A percentile compares a stretch with the other conserved stretches of the same genome.
phyloP scores from a whole-genome alignment of 2,888 invertebrate species.

The Zygogramma bicolorata region DNA sequence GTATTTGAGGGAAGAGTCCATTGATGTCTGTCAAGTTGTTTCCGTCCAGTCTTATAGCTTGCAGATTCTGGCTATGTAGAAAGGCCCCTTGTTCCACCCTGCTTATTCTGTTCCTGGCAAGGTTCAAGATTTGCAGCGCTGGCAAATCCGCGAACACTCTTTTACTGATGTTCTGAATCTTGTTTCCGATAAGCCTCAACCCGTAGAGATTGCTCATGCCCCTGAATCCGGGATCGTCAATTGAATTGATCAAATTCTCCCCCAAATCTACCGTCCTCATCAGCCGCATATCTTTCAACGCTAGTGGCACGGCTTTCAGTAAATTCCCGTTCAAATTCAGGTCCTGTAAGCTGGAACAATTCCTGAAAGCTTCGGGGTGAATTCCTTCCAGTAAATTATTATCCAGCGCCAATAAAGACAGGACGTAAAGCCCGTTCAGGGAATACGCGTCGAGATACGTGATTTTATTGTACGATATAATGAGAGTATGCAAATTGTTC shows the following conservation, averaged over 20 bases:
- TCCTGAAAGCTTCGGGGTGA: slow-evolving; percentile 89
- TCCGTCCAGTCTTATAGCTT: slow-evolving; percentile 88
- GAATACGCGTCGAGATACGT: slow-evolving; percentile 88
- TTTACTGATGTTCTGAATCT: slow-evolving; percentile 84
- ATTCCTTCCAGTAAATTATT: slow-evolving; percentile 87
- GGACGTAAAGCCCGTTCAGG: slow-evolving; percentile 87
- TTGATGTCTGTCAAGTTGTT: slow-evolving; percentile 86
- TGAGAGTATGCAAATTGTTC: slow-evolving; percentile 91
- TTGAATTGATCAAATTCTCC: slow-evolving; percentile 86
- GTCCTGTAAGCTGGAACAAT: slow-evolving; percentile 91
- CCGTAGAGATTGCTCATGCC: slow-evolving; percentile 89
- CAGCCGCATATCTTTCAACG: slow-evolving; percentile 86
- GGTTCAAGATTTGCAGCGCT: slow-evolving; percentile 85
- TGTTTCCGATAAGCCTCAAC: slow-evolving; percentile 89
- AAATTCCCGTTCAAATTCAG: slow-evolving; percentile 90
- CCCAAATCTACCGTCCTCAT: slow-evolving; percentile 91
- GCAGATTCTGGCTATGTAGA: slow-evolving; percentile 81
- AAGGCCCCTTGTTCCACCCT: slow-evolving; percentile 86
- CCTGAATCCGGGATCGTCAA: slow-evolving; percentile 86
- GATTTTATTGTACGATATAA: slow-evolving; percentile 88
- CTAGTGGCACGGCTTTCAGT: slow-evolving; percentile 83
- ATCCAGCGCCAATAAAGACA: slow-evolving; percentile 87
- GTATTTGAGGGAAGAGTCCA: slow-evolving; percentile 86
- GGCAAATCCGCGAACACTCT: slow-evolving; percentile 84
- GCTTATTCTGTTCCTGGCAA: slow-evolving; percentile 87